phyloP scores from a whole-genome alignment of 2,888 invertebrate genomes.

The Luffia ferchaultella region DNA sequence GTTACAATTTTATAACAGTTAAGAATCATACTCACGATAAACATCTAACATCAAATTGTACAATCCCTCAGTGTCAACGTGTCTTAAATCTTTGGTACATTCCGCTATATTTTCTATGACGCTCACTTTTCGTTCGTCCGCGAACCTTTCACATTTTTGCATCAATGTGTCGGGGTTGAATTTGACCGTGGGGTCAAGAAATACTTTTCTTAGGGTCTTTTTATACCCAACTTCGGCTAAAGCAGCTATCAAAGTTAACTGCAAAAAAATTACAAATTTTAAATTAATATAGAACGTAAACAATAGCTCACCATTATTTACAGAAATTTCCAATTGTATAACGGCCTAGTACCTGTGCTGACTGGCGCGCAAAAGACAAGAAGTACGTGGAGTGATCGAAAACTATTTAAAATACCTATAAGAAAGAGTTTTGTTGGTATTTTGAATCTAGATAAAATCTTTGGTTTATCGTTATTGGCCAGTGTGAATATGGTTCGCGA shows the following conservation, averaged over 20 bases:
- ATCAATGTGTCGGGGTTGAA: slow-evolving; percentile 58
- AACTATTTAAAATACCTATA: no score
- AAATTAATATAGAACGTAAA: background rate
- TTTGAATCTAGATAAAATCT: no score
- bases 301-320: background rate
- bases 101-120: slow-evolving; percentile 39
- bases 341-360: no score
- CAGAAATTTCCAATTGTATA: no score
- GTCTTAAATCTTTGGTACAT: slow-evolving; percentile 33
- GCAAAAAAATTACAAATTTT: slow-evolving; percentile 16
- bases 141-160: slow-evolving; percentile 58
- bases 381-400: no score
- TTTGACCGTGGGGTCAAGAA: slow-evolving; percentile 59
- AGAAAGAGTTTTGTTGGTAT: no score
- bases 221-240: slow-evolving; percentile 62
- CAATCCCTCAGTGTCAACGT: slow-evolving; percentile 39
- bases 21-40: slow-evolving; percentile 42
- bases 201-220: slow-evolving; percentile 50
- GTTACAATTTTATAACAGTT: background rate
- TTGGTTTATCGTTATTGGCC: no score
- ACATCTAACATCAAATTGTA: slow-evolving; percentile 56
- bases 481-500: no score
- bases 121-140: slow-evolving; percentile 37
- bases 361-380: no score
- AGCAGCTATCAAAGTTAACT: slow-evolving; percentile 56